Conservation (phyloP, 2,113 vertebrate genomes). For the Oncorhynchus keta region DNA sequence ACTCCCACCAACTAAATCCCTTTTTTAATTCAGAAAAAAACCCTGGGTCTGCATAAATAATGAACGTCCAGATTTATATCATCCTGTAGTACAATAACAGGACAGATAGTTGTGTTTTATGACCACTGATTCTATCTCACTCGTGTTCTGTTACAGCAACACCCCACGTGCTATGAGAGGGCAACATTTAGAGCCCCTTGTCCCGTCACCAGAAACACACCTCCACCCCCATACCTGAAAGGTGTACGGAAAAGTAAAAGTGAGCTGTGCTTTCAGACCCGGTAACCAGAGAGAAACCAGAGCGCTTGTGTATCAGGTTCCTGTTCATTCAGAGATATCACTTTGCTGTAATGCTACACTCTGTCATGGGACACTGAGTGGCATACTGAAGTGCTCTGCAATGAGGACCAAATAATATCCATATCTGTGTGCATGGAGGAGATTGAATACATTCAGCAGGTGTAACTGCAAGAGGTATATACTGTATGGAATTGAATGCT, state of each 20-base stretch:
- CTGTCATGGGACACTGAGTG: constrained; percentile 49
- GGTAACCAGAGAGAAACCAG: constrained; percentile 36
- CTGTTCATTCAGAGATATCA: constrained; percentile 59
- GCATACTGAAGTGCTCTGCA: constrained; percentile 37
- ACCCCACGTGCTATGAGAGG: constrained; percentile 21
- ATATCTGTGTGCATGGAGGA: constrained; percentile 13
- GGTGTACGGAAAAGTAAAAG: constrained; percentile 59
- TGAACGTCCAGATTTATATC: constrained; percentile 37
- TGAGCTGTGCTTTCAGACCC: constrained; percentile 56
- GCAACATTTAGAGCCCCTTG: constrained; percentile 60
- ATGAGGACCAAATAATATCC: constrained; percentile 40
- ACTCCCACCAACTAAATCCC: too few species aligned
- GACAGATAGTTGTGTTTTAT: constrained; percentile 21
- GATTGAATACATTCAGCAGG: neutral
- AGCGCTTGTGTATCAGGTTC: constrained; percentile 50
- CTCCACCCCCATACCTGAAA: constrained; percentile 32
- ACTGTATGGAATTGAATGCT: neutral
- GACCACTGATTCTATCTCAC: constrained; percentile 41
- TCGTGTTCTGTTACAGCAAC: constrained; percentile 41
- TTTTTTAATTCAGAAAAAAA: too few species aligned
- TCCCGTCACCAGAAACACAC: constrained; percentile 3
- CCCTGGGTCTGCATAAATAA: constrained; percentile 12
- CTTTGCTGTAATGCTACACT: constrained; percentile 61
- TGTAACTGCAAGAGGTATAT: neutral
- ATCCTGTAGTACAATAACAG: constrained; percentile 29